Base-by-base conservation (phyloP, 2,888 invertebrate species). In the Mythimna vitellina region DNA sequence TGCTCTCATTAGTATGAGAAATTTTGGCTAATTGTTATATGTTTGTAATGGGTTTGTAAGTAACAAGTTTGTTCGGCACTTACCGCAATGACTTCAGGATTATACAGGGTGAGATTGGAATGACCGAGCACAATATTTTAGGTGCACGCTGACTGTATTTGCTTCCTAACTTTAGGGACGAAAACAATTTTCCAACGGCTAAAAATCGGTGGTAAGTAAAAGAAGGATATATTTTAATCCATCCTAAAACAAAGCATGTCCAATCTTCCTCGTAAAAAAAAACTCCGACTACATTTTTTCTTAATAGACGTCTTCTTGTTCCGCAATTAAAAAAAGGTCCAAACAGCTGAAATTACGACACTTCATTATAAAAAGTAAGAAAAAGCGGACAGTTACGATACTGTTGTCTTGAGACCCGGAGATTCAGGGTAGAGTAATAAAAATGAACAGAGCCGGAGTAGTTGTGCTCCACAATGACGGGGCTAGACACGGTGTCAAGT, bases 401-500 rank as follows among this genome's bases (percentile, higher is more conserved):
- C 75, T 72, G 73, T 78, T 78, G 74, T 80, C 82, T 81, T 63
- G 79, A 86, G 87, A 87, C 85, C 88, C 88, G 88, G 91, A 88
- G 90, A 69, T 73, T 49, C 60, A 62, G 73, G 38, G 65, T 89
- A 89, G 89, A 89, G 93, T 90, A 92, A 93, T 94, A 93, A 94
- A 94, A 94, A 91, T 87, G 91, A 91, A 92, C 91, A 92, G 93
- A 93, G 91, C 90, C 84, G 3, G 84, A 89, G 87, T 88, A 89
- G 91, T 92, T 89, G 91, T 90, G 89, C 88, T 87, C 70, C 89
- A 93, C 95, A 94, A 94, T 94, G 93, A 92, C 91, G 90, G 86
- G 58, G 81, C 78, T 78, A 81, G 94, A 94, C 92, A 89, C 92
- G 90, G 93, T 81, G 81, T 96, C 95, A 96, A 95, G 95, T 93